Conservation (phyloP, 2,888 invertebrate genomes). For the Nemotelus pantherinus region DNA sequence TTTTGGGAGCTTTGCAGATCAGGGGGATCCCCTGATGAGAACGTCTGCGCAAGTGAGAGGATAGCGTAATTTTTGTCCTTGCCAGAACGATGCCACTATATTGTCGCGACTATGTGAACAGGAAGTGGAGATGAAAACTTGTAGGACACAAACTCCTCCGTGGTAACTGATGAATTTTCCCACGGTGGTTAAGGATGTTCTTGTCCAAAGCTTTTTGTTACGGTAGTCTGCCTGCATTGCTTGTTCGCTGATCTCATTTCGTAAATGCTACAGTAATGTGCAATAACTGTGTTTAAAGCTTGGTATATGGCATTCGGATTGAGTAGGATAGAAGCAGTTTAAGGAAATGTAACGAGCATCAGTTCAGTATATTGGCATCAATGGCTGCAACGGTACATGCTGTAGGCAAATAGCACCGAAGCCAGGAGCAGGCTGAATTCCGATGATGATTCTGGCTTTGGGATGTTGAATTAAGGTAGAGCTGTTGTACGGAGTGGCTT, state of each 20-base stretch:
- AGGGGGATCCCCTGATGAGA: conserved; percentile 1
- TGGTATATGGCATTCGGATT: background rate
- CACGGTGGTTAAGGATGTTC: too few relatives aligned
- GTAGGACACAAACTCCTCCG: too few relatives aligned
- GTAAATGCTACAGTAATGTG: background rate
- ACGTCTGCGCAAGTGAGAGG: conserved; percentile 20
- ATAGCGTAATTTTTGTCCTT: conserved; percentile 33
- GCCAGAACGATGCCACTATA: background rate
- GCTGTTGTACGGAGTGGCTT: too few relatives aligned
- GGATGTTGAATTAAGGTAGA: too few relatives aligned
- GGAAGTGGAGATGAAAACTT: too few relatives aligned
- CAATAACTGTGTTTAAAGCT: conserved; percentile 28
- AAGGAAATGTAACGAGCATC: background rate
- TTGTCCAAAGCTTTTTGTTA: too few relatives aligned
- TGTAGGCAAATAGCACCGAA: too few relatives aligned
- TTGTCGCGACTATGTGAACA: background rate
- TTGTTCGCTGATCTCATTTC: background rate
- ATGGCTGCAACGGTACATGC: too few relatives aligned
- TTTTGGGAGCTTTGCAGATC: conserved; percentile 1
- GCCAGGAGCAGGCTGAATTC: too few relatives aligned
- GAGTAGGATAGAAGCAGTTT: conserved; percentile 19
- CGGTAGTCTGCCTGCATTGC: background rate
- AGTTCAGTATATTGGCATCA: too few relatives aligned
- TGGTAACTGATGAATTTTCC: too few relatives aligned
- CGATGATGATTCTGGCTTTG: too few relatives aligned